Evolutionary conservation across 2,797 vertebrate genomes (phyloP).

Genomic region (Acestrorhynchus altus): DNA sequence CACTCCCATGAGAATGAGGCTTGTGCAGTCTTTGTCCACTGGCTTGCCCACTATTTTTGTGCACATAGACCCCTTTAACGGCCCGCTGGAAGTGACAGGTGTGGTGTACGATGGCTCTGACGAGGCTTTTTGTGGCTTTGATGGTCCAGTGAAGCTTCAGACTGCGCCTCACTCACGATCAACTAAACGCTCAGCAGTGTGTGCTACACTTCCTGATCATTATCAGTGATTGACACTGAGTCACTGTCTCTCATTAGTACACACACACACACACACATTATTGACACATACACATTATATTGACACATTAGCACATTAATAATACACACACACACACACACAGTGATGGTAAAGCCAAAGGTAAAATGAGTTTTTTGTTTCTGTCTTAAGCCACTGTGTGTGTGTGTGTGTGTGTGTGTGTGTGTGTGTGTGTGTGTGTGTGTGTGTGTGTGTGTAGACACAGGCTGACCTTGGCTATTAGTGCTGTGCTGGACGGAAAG

Average conservation of each 20-base stretch:
- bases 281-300: conserved; percentile 22
- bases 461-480: conserved; percentile 26
- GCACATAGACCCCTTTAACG: not conserved
- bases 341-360: not conserved
- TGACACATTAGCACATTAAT: too few species aligned
- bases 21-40: not conserved
- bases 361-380: conserved; percentile 12
- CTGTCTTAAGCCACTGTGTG: conserved; percentile 16
- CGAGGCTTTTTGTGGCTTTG: not conserved
- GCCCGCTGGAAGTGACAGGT: not conserved
- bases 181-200: not conserved
- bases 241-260: not conserved
- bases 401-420: conserved; percentile 29
- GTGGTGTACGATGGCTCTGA: not conserved
- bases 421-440: conserved; percentile 25
- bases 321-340: conserved; percentile 21
- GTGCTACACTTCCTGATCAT: conserved; percentile 22
- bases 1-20: too few species aligned
- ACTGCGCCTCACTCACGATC: not conserved
- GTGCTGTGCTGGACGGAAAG: conserved; percentile 25
- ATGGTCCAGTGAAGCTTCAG: not conserved
- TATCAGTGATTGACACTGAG: conserved; percentile 31
- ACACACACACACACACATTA: conserved; percentile 15
- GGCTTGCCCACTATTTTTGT: too few species aligned
- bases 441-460: not conserved